These are phyloP conservation scores for Solea solea DNA, from an alignment of 2,113 vertebrate genomes.

Conservation along the genomic window DNA sequence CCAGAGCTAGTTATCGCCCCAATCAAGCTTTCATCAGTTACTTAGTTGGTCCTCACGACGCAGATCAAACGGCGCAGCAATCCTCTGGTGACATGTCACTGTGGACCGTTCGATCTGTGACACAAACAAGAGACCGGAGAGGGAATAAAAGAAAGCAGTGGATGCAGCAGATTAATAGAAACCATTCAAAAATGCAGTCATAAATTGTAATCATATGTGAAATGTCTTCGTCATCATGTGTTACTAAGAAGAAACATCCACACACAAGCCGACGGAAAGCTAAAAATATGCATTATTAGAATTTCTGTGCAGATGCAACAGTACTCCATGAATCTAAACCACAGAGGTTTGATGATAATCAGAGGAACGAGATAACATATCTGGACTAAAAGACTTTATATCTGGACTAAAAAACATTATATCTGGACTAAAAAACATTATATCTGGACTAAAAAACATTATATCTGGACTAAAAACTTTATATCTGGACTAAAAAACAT, in stretches of 20 bases:
- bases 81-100: constrained; percentile 37
- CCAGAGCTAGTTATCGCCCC: constrained; percentile 72
- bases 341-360: not conserved
- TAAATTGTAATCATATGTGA: constrained; percentile 70
- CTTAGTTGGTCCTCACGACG: constrained; percentile 57
- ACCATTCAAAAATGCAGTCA: constrained; percentile 56
- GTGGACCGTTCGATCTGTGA: constrained; percentile 12
- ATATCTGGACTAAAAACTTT: no score
- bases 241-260: constrained; percentile 39
- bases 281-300: not conserved
- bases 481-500: no score
- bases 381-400: not conserved
- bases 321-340: not conserved
- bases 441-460: no score
- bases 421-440: no score
- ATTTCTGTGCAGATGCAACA: not conserved
- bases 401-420: no score
- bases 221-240: constrained; percentile 37
- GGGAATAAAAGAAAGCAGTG: constrained; percentile 9
- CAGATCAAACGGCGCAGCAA: constrained; percentile 50
- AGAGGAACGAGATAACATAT: not conserved
- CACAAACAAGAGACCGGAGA: constrained; percentile 23
- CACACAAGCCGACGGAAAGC: not conserved
- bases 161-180: constrained; percentile 54
- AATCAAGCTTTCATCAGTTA: constrained; percentile 77